Base-by-base conservation (phyloP, 2,888 invertebrate genomes). In the Apotomis betuletana region DNA sequence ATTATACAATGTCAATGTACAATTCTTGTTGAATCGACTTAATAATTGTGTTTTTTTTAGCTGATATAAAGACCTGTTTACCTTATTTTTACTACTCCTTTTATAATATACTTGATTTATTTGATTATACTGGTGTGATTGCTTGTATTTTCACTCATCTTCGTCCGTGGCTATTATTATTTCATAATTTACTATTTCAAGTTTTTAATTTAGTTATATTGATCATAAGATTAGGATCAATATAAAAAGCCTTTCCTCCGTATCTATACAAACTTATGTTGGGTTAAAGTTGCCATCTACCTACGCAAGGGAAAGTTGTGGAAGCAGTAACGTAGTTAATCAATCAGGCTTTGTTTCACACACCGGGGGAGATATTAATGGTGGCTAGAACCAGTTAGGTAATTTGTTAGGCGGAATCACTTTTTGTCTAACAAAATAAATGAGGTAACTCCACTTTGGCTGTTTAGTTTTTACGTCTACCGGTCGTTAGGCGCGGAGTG, bases 311-410 rank as follows among this genome's bases (percentile, higher is more conserved):
- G 59, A 60, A 65, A 60, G 52, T 70, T 65, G 52, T 13, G 15
- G 57, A 36, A 36, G 15, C 62, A 44, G 62, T 63, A 54, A 65
- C 70, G 58, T 44, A 63, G 72, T 72, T 72, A 72, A 72, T 72
- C 72, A 72, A 72, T 72, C 72, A 72, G 63, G 58, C 62, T 68
- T 62, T 72, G 72, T 59, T 72, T 59, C 72, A 41, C 69, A 58
- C 69, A 72, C 67, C 54, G 51, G n/a, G 44, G 38, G 36, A 62
- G 63, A 59, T 72, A 72, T 72, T 72, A 72, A 72, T 72, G 72
- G 68, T 72, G 55, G 61, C 54, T 55, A 70, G 58, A 44, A 54
- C 15, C 58, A 62, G 68, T 59, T 63, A 65, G 72, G 72, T 72
- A 38, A 72, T 72, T 72, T 68, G 72, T 72, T 72, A 68, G 62